Evolutionary conservation across 2,113 vertebrate genomes (phyloP).

Genomic region (Aegypius monachus): DNA sequence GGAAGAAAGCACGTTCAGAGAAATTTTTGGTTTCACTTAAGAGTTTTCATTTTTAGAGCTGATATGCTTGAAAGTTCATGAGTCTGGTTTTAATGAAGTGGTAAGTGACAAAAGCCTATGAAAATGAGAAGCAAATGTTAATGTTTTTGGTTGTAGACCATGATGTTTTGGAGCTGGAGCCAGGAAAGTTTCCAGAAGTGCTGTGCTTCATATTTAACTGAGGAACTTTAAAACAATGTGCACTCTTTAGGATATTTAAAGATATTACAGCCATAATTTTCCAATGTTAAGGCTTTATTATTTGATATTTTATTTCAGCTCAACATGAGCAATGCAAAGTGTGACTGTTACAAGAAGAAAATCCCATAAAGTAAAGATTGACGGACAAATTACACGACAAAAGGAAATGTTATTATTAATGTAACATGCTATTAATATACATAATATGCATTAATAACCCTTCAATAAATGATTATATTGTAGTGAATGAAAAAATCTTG

Average conservation of each 20-base stretch:
- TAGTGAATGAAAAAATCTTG: not conserved
- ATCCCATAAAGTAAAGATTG: not conserved
- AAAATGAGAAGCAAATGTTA: not conserved
- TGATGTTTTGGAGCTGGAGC: not conserved
- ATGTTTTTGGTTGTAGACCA: not conserved
- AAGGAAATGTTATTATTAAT: not conserved
- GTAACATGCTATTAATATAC: not conserved
- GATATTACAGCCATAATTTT: not conserved
- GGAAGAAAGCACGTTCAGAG: not conserved
- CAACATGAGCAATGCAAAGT: not conserved
- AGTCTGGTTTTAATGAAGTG: not conserved
- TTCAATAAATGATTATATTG: not conserved
- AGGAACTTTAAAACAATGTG: not conserved
- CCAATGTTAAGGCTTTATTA: not conserved
- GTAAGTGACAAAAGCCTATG: not conserved
- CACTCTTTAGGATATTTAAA: not conserved
- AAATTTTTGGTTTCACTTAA: not conserved
- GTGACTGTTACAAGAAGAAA: not conserved
- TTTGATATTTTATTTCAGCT: not conserved
- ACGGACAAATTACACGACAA: not conserved
- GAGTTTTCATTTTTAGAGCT: not conserved
- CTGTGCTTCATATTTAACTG: not conserved
- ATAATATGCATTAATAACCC: not conserved
- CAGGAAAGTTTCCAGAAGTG: not conserved
- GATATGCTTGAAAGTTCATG: not conserved